Conservation (phyloP, 2,888 invertebrate genomes). For the Pristionchus maxplancki region DNA sequence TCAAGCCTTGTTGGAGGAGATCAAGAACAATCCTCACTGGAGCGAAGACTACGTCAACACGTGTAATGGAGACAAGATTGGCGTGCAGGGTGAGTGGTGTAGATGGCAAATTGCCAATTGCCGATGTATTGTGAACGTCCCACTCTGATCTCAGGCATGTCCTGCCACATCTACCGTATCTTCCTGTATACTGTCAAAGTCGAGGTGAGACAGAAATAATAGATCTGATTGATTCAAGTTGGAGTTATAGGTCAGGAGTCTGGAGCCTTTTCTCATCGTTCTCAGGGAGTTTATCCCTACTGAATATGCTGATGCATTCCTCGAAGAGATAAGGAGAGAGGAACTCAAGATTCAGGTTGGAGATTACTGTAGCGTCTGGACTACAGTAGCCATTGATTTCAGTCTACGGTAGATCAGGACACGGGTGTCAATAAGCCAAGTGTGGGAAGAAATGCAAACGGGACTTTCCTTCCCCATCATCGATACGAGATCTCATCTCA, state of each 20-base stretch:
- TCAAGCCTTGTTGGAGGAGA: not conserved
- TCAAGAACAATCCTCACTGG: constrained; percentile 34
- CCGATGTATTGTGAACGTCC: not conserved
- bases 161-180: constrained; percentile 33
- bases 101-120: not conserved
- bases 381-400: not conserved
- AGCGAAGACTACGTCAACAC: constrained; percentile 2
- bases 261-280: constrained; percentile 1
- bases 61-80: constrained; percentile 26
- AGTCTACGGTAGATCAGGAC: not conserved
- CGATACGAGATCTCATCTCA: not conserved
- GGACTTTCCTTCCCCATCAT: constrained; percentile 32
- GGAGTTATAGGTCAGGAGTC: not conserved
- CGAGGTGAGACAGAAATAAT: not conserved
- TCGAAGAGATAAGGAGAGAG: constrained; percentile 43
- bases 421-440: not conserved
- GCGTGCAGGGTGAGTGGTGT: not conserved
- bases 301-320: constrained; percentile 20
- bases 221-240: not conserved
- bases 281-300: constrained; percentile 34
- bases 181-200: constrained; percentile 22
- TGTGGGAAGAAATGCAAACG: constrained; percentile 23
- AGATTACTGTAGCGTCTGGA: not conserved
- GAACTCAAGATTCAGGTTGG: not conserved
- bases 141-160: not conserved